Base-by-base conservation (phyloP, 2,888 invertebrate genomes). In the Pyrrhosoma nymphula region DNA sequence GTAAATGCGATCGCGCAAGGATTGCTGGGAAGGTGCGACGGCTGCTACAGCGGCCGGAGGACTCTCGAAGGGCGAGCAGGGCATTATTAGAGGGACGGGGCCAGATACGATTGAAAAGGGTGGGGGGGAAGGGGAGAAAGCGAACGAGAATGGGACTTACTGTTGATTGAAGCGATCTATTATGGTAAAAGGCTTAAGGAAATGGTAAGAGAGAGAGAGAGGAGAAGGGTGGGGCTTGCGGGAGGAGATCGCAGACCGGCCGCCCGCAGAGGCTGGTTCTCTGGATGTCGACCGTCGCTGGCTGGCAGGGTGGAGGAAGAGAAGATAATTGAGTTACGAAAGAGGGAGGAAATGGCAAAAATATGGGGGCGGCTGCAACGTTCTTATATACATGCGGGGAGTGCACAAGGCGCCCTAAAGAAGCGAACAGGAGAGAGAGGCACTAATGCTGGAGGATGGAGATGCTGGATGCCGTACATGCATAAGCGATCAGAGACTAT, bases 141-240 rank as follows among this genome's bases (percentile, higher is more conserved):
- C 20, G 56, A 56, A 30, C n/a, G 90, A 35, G 56, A 93, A 69
- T 26, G 69, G 93, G 55, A 93, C 39, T 69, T 12, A 47, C 39
- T n/a, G 69, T 93, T 93, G 93, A 93, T 93, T 93, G 93, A 93
- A 69, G 69, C 63, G 47, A 93, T 93, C 39, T n/a, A 93, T 93
- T 75, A 75, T 47, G 93, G 93, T 35, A 47, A 93, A 93, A 69
- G 93, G 93, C 47, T 47, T 47, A 47, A 75, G 47, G 93, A 47
- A 47, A 69, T 26, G 69, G 93, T 47, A 47, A 47, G n/a, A 16
- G 56, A 56, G 56, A 16, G 60, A 14, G 20, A 60, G 60, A 60
- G 60, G 60, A 55, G 16, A 63, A 47, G 69, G 93, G 26, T 18
- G 47, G 75, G 75, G 47, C 35, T 26, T 23, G 39, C 26, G 35